These are phyloP conservation scores for Cacoxenus indagator DNA, from an alignment of 2,888 invertebrate genomes.

Conservation along the genomic window DNA sequence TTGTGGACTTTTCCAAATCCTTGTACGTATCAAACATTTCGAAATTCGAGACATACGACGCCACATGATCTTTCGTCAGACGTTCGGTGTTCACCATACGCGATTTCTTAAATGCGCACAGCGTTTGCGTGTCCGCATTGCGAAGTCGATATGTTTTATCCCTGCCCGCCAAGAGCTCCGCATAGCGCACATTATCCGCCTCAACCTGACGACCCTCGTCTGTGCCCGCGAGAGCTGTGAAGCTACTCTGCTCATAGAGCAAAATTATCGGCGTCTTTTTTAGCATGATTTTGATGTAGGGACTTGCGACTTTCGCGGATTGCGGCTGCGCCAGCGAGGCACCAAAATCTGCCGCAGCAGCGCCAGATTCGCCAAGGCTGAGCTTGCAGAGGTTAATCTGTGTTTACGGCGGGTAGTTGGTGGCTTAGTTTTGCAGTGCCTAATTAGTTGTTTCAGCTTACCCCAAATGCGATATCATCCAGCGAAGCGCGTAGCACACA, in stretches of 20 bases:
- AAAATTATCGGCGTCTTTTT: constrained; percentile 78
- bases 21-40: constrained; percentile 83
- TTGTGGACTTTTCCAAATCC: constrained; percentile 67
- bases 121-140: constrained; percentile 80
- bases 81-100: constrained; percentile 76
- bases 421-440: neutral
- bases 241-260: constrained; percentile 77
- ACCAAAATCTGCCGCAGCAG: neutral
- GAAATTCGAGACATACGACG: constrained; percentile 81
- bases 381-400: constrained; percentile 51
- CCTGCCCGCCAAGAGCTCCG: constrained; percentile 77
- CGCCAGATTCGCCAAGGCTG: constrained; percentile 31
- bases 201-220: constrained; percentile 74
- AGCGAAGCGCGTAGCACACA: constrained; percentile 55
- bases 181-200: constrained; percentile 78
- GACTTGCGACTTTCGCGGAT: constrained; percentile 62
- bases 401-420: neutral
- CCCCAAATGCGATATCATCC: constrained; percentile 53
- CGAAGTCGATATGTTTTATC: constrained; percentile 76
- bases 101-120: constrained; percentile 75
- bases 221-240: constrained; percentile 75
- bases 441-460: constrained; percentile 29
- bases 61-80: constrained; percentile 73
- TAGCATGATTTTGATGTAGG: constrained; percentile 76
- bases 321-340: neutral